These are phyloP conservation scores for Henicopernis longicauda DNA, from an alignment of 2,113 vertebrate species.

Conservation along the genomic window DNA sequence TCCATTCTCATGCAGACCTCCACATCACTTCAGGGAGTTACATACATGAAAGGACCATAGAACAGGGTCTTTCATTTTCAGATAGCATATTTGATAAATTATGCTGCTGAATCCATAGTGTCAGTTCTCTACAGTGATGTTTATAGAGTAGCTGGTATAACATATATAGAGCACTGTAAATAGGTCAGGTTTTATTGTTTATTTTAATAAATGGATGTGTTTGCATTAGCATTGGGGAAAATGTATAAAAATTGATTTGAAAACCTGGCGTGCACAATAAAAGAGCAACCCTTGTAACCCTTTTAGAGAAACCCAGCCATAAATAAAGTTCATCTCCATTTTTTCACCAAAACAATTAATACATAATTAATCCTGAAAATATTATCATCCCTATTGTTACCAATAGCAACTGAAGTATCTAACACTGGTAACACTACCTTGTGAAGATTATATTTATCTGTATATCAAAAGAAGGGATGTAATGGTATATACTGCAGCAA, in stretches of 20 bases:
- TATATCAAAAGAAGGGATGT: constrained; percentile 17
- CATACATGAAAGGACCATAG: neutral
- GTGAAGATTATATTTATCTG: constrained; percentile 23
- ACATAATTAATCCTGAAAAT: constrained; percentile 74
- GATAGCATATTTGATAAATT: constrained; percentile 20
- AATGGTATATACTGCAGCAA: neutral
- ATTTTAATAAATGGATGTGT: constrained; percentile 74
- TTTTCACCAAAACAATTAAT: constrained; percentile 76
- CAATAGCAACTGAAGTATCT: constrained; percentile 36
- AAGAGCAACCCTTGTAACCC: constrained; percentile 76
- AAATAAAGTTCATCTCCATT: constrained; percentile 76
- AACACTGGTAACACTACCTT: neutral
- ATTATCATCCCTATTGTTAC: constrained; percentile 59
- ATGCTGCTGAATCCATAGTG: neutral
- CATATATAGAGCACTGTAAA: constrained; percentile 44
- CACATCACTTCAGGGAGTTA: neutral
- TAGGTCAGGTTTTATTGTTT: constrained; percentile 80
- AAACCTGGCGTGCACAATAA: constrained; percentile 72
- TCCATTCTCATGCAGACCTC: neutral
- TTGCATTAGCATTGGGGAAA: constrained; percentile 77
- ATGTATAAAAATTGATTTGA: constrained; percentile 86
- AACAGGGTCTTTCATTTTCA: neutral
- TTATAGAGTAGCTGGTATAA: constrained; percentile 30
- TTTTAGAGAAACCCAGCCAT: constrained; percentile 79
- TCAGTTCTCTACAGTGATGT: constrained; percentile 32